phyloP scores from a whole-genome alignment of 2,888 invertebrate species.

The Phyllotreta cruciferae region DNA sequence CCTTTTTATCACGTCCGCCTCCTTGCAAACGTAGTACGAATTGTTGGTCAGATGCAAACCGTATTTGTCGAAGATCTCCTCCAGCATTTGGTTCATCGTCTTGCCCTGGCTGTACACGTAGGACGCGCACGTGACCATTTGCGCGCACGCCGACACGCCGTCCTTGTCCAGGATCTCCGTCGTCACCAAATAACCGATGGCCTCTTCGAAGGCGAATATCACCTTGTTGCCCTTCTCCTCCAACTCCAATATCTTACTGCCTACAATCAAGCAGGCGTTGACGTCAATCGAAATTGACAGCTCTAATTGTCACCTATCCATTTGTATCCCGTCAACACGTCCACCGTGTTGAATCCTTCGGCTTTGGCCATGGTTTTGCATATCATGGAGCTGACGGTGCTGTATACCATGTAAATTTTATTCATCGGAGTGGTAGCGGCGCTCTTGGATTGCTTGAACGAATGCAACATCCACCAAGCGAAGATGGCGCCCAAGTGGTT shows the following conservation, averaged over 20 bases:
- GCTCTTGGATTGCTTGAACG: conserved; percentile 61
- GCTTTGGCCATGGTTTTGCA: conserved; percentile 78
- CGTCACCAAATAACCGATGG: conserved; percentile 98
- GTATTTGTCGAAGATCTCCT: conserved; percentile 80
- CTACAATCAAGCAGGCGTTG: conserved; percentile 52
- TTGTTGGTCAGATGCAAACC: conserved; percentile 89
- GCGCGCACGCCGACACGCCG: conserved; percentile 89
- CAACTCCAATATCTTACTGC: conserved; percentile 79
- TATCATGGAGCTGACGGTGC: conserved; percentile 97
- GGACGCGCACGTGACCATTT: conserved; percentile 77
- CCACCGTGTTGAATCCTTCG: conserved; percentile 79
- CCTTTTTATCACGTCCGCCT: conserved; percentile 69
- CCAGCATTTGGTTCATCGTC: conserved; percentile 69
- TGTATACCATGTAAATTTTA: conserved; percentile 85
- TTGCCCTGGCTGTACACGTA: conserved; percentile 70
- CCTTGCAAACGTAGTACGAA: conserved; percentile 89
- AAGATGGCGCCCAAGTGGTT: conserved; percentile 94
- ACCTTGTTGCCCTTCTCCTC: conserved; percentile 76
- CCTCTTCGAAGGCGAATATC: conserved; percentile 97
- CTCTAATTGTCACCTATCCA: conserved; percentile 83
- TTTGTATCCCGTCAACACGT: conserved; percentile 98
- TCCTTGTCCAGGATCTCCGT: conserved; percentile 92
- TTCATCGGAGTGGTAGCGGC: conserved; percentile 60
- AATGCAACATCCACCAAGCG: conserved; percentile 90
- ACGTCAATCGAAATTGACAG: conserved; percentile 2